Evolutionary conservation across 64 coral and sea anemone genomes (phyloP).

Genomic region (Stichodactyla mertensii): DNA sequence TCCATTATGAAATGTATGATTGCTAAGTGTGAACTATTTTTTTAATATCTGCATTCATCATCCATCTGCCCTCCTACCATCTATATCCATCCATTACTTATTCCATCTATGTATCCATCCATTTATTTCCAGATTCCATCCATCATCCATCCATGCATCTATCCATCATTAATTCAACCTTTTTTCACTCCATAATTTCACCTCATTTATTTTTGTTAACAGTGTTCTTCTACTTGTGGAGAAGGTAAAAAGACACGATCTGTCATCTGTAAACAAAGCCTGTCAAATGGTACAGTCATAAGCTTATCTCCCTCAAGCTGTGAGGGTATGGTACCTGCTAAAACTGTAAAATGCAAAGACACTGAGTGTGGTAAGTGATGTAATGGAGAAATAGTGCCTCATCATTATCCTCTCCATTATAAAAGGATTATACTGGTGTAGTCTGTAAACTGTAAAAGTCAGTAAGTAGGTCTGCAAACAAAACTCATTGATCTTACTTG

Average conservation of each 20-base stretch:
- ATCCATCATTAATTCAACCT: background rate
- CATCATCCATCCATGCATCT: background rate
- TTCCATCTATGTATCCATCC: background rate
- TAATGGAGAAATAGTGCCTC: background rate
- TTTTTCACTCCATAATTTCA: background rate
- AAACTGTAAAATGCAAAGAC: background rate
- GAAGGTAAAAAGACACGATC: background rate
- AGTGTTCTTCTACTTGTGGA: conserved; percentile 10
- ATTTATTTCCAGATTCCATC: background rate
- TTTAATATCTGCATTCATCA: too few species aligned
- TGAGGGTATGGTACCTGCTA: background rate
- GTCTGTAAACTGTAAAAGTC: too few species aligned
- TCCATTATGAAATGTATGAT: too few species aligned
- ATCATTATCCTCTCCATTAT: too few species aligned
- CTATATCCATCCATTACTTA: background rate
- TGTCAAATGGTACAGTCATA: background rate
- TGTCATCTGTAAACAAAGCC: background rate
- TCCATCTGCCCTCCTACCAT: background rate
- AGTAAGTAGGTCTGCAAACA: too few species aligned
- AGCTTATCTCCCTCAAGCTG: conserved; percentile 1
- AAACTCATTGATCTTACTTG: background rate
- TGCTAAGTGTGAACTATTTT: too few species aligned
- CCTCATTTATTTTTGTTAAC: background rate
- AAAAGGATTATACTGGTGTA: too few species aligned
- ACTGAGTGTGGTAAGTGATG: background rate